Conservation (phyloP, 2,113 vertebrate genomes). For the Xiphophorus couchianus region DNA sequence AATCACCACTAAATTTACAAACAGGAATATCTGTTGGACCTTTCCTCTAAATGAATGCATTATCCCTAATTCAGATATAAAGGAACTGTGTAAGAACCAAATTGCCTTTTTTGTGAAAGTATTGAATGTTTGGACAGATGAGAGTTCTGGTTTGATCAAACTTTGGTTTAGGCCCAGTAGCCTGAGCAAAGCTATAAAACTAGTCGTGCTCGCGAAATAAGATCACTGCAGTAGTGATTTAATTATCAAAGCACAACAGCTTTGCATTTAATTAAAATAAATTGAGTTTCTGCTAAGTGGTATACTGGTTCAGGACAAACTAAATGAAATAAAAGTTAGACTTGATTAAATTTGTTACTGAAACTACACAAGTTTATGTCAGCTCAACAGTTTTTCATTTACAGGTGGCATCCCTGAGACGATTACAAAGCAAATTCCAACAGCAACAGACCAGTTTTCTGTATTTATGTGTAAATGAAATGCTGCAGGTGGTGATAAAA, state of each 20-base stretch:
- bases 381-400: background rate
- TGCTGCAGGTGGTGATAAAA: slow-evolving; percentile 1
- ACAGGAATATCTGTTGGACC: too few relatives aligned
- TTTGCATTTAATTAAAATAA: background rate
- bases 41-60: too few relatives aligned
- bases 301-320: background rate
- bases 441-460: background rate
- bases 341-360: background rate
- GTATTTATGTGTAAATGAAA: background rate
- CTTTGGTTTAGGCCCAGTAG: background rate
- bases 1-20: too few relatives aligned
- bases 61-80: too few relatives aligned
- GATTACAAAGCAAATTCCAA: background rate
- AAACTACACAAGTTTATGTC: background rate
- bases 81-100: too few relatives aligned
- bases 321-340: background rate
- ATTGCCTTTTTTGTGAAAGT: too few relatives aligned
- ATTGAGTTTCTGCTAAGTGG: background rate
- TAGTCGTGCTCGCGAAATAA: background rate
- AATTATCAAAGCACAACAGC: background rate
- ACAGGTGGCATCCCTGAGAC: background rate
- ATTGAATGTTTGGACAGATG: background rate
- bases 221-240: background rate
- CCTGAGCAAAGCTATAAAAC: background rate
- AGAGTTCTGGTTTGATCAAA: background rate